phyloP scores from a whole-genome alignment of 2,113 vertebrate species.

The Menidia beryllina region DNA sequence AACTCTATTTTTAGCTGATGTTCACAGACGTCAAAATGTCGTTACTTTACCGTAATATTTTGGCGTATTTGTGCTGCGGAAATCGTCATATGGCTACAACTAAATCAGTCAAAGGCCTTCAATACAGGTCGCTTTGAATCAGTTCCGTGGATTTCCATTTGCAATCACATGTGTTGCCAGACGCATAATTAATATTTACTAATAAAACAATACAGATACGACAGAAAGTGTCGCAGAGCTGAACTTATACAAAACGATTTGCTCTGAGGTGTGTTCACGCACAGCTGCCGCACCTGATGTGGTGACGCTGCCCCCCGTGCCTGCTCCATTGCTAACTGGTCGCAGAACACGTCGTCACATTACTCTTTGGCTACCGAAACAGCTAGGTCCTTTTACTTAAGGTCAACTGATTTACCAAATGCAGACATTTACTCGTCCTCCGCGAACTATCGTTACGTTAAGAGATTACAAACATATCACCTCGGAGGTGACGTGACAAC shows the following conservation, averaged over 20 bases:
- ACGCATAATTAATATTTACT: background rate
- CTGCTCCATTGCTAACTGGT: conserved; percentile 74
- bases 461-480: background rate
- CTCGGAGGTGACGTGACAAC: background rate
- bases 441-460: background rate
- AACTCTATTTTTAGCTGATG: background rate
- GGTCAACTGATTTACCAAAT: conserved; percentile 9
- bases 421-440: background rate
- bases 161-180: background rate
- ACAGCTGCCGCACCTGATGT: conserved; percentile 59
- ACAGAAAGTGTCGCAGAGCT: background rate
- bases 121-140: conserved; percentile 8
- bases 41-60: no score
- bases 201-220: background rate
- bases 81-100: background rate
- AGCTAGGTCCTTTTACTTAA: conserved; percentile 74
- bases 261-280: conserved; percentile 3
- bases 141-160: conserved; percentile 10
- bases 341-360: conserved; percentile 74
- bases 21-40: background rate
- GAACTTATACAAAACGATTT: background rate
- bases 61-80: background rate
- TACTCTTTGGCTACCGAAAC: conserved; percentile 37
- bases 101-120: conserved; percentile 35
- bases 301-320: conserved; percentile 70